phyloP scores from a whole-genome alignment of 2,888 invertebrate species.

The Drosophila pseudotakahashii region DNA sequence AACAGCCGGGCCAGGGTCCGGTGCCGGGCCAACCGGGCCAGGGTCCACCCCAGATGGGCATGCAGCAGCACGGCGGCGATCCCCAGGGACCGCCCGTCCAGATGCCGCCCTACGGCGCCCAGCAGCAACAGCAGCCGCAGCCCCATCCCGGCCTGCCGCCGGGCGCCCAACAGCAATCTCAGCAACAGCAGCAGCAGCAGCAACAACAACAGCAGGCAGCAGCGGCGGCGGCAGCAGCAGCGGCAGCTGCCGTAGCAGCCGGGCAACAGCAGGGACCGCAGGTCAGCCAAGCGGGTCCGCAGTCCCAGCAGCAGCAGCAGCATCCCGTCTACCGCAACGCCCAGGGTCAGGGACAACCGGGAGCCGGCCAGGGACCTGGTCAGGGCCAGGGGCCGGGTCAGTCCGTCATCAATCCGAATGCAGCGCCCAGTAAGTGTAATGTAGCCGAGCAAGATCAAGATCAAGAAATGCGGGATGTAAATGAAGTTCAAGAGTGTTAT shows the following conservation, averaged over 20 bases:
- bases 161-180: constrained; percentile 79
- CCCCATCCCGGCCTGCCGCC: constrained; percentile 81
- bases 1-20: constrained; percentile 57
- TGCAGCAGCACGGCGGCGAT: constrained; percentile 70
- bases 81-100: constrained; percentile 66
- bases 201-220: constrained; percentile 41
- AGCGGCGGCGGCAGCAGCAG: constrained; percentile 29
- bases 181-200: constrained; percentile 55
- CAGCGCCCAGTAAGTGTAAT: constrained; percentile 74
- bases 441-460: constrained; percentile 13
- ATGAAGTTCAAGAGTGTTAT: constrained; percentile 66
- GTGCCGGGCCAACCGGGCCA: constrained; percentile 25
- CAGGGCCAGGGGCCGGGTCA: constrained; percentile 66
- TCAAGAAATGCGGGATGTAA: no score
- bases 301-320: constrained; percentile 63
- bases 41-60: constrained; percentile 61
- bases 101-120: constrained; percentile 79
- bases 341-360: constrained; percentile 63
- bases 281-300: constrained; percentile 60
- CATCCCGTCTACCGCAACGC: constrained; percentile 74
- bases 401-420: constrained; percentile 53
- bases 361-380: constrained; percentile 56
- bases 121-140: constrained; percentile 56
- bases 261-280: constrained; percentile 62
- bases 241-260: constrained; percentile 46